Evolutionary conservation across 1,140 invertebrate genomes (phyloP), one percentile per base, ranked within the genome.

Genomic region (Drosophila pandora): DNA sequence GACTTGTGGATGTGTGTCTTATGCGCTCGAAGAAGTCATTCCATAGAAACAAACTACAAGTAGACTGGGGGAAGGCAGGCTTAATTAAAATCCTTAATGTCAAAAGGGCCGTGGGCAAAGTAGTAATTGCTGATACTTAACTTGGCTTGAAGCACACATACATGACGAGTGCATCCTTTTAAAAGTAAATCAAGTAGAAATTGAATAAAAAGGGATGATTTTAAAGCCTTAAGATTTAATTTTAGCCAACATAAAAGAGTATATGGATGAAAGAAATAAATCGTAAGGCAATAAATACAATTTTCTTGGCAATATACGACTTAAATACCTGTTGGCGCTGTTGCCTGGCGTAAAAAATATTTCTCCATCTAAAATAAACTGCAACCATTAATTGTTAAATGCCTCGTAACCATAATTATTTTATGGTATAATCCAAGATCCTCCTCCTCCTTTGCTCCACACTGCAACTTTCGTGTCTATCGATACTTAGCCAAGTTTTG

Each of bases 1-100:
- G 41, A 60, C 53, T 74, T 37, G 4, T 10, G 3, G 10, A 12
- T 10, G 10, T 37, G 10, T 37, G 34, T 37, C 34, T 37, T 57
- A 74, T 76, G 79, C 74, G 79, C 70, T 64, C 21, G 2, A 54
- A 49, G 68, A 78, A 64, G 70, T 67, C 58, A 71, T 41, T 49
- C 9, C 48, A 57, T 45, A 41, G 47, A 32, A 22, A 17, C 12
- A 49, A 25, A 23, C 9, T n/a, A 28, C 25, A 6, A 49, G 7
- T 7, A 13, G 23, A 8, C 3, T 28, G 48, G n/a, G 48, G 4
- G 12, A 12, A 22, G 22, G 22, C 3, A 21, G 32, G 17, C 32
- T 30, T 21, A 47, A 54, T 65, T 47, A 47, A 54, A 37, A 37
- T 13, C 9, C 49, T 37, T 43, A 43, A 21, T n/a, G 32, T 37